Evolutionary conservation across 2,888 invertebrate species (phyloP), one percentile per base, ranked within the genome.

Genomic region (Anthophora plumipes): DNA sequence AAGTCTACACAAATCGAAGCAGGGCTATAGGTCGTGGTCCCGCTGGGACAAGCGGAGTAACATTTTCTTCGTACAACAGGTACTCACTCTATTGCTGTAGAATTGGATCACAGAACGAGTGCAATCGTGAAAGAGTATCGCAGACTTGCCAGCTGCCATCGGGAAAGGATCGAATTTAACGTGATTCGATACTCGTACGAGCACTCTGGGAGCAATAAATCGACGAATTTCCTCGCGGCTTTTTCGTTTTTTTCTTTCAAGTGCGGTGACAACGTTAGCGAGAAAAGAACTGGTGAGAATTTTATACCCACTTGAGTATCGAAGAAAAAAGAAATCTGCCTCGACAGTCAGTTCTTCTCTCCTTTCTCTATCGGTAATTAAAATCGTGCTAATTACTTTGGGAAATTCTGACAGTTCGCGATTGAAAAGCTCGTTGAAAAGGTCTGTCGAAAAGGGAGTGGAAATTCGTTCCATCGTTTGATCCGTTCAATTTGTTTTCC

Each of bases 161-260:
- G 54, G 66, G 73, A 76, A 85, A 78, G 67, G 59, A 61, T 57
- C 71, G 55, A 46, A 55, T 60, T 64, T 60, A 37, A 64, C 77
- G 78, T 39, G 68, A 84, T 76, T 81, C 84, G 81, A 84, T 72
- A 68, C 31, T 48, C 46, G 48, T 50, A 52, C 41, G 76, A 84
- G 84, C 82, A 87, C 78, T 69, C 22, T 25, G 85, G 81, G 88
- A 70, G 77, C 84, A 55, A 88, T 88, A 87, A 88, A 87, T 88
- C 67, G 67, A n/a, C 54, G 17, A 61, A 46, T 73, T 87, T 86
- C 80, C 78, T 68, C 61, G 59, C 25, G 73, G 55, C 69, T 71
- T 75, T 72, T 84, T 71, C 64, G 39, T 39, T 6, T 52, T 20
- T n/a, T n/a, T n/a, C n/a, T n/a, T n/a, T n/a, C n/a, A n/a, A n/a